Base-by-base conservation (phyloP, 2,113 vertebrate species). In the Ictidomys tridecemlineatus region DNA sequence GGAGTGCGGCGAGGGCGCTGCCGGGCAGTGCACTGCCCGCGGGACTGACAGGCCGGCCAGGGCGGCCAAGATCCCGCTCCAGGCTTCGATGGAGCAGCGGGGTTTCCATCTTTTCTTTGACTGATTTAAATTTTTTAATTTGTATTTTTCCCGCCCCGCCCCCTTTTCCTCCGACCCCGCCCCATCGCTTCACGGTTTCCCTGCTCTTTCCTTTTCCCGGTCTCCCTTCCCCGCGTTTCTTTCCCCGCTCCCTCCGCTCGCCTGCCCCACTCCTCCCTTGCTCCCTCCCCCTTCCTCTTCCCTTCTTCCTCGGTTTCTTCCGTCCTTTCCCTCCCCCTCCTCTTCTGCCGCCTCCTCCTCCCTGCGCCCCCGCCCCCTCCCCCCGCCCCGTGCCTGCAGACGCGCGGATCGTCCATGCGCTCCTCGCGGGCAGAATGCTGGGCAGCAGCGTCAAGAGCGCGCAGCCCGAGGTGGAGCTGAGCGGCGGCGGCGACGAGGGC, bases 361-460 rank as follows among this genome's bases (percentile, higher is more conserved):
- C 70, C 67, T 3, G 45, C 65, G 30, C 85, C 16, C 79, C n/a
- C 80, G 16, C 80, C 91, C 92, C 91, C 86, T 73, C 74, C 96
- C 82, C 73, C 63, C 96, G 84, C 80, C 91, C 61, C 28, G 91
- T 96, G 94, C 97, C 97, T 97, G 97, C 98, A 98, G 98, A 97
- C 94, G 97, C 97, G 96, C 99, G 98, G 98, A 98, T 98, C 98
- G 98, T 99, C 98, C 98, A 99, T 99, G 99, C 97, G 99, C 99
- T 98, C 99, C 98, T 98, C 95, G 99, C 98, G 98, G 99, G 99
- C 99, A 99, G 98, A 99, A 99, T 99, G 99, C 99, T 99, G 98
- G 99, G 99, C 98, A 98, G 99, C 98, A 98, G 98, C 99, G 98
- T 99, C 99, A 98, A 98, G 98, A 99, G 98, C 98, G 98, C 98